Conservation (phyloP, 64 coral and sea anemone species). For the Montipora sp. region DNA sequence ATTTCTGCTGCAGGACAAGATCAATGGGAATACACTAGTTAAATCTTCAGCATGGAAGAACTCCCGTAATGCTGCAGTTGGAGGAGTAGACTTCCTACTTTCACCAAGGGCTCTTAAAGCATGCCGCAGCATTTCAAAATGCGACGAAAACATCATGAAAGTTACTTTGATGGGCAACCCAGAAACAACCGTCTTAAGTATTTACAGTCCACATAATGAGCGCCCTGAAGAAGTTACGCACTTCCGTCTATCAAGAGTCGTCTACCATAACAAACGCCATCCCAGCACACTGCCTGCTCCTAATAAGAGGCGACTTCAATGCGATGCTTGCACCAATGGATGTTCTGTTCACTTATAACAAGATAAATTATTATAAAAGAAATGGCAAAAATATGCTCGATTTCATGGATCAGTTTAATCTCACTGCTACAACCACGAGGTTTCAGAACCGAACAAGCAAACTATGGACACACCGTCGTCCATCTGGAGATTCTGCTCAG, state of each 20-base stretch:
- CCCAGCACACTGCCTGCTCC: slow-evolving; percentile 26
- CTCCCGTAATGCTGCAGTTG: slow-evolving; percentile 1
- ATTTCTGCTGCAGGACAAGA: neutral
- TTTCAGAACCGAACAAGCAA: slow-evolving; percentile 37
- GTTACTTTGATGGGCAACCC: slow-evolving; percentile 35
- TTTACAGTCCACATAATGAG: slow-evolving; percentile 28
- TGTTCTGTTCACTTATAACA: neutral
- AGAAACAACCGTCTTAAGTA: slow-evolving; percentile 3
- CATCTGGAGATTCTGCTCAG: slow-evolving; percentile 17
- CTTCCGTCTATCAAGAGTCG: slow-evolving; percentile 12
- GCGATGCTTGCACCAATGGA: slow-evolving; percentile 20
- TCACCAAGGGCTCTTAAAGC: neutral
- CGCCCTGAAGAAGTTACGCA: neutral
- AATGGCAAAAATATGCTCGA: slow-evolving; percentile 25
- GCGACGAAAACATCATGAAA: neutral
- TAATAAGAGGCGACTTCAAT: slow-evolving; percentile 42
- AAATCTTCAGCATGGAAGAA: slow-evolving; percentile 46
- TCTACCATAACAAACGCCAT: neutral
- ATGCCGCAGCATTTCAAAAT: neutral
- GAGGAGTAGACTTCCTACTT: slow-evolving; percentile 31
- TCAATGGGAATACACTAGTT: neutral
- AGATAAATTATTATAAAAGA: slow-evolving; percentile 21
- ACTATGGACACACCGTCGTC: slow-evolving; percentile 36
- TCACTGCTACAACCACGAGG: slow-evolving; percentile 42
- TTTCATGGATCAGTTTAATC: slow-evolving; percentile 40